Percentiles rank a stretch among this genome's conserved stretches.
Conservation (phyloP, 2,888 invertebrate genomes). For the Nomada goodeniana region DNA sequence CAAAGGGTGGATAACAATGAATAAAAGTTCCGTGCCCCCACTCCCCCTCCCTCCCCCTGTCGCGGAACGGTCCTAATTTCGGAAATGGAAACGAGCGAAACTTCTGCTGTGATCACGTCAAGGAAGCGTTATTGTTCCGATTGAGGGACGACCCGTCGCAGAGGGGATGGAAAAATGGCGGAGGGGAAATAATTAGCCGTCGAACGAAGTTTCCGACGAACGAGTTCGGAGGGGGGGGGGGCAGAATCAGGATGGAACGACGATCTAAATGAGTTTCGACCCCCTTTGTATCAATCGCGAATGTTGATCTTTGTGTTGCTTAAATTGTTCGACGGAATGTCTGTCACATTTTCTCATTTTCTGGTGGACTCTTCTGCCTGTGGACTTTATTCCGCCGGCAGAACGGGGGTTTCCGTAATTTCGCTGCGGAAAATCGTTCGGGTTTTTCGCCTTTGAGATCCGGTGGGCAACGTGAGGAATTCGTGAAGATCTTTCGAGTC, state of each 20-base stretch:
- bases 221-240: not conserved
- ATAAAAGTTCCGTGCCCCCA: slow-evolving; percentile 33
- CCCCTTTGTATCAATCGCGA: not conserved
- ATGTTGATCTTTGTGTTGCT: not conserved
- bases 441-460: too few relatives aligned
- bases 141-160: not conserved
- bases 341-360: not conserved
- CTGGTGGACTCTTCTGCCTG: too few relatives aligned
- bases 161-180: not conserved
- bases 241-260: not conserved
- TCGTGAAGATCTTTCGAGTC: too few relatives aligned
- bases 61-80: slow-evolving; percentile 21
- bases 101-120: slow-evolving; percentile 31
- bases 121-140: slow-evolving; percentile 32
- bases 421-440: too few relatives aligned
- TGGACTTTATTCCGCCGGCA: not conserved
- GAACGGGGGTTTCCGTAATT: too few relatives aligned
- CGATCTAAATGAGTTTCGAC: slow-evolving; percentile 7
- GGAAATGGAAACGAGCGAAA: slow-evolving; percentile 32
- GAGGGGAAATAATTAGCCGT: slow-evolving; percentile 34
- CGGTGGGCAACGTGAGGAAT: too few relatives aligned
- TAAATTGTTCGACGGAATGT: not conserved
- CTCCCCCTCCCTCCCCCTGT: not conserved
- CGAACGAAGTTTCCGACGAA: slow-evolving; percentile 29
- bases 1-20: slow-evolving; percentile 49